phyloP scores from a whole-genome alignment of 2,888 invertebrate species.

The Drosophila limbata region DNA sequence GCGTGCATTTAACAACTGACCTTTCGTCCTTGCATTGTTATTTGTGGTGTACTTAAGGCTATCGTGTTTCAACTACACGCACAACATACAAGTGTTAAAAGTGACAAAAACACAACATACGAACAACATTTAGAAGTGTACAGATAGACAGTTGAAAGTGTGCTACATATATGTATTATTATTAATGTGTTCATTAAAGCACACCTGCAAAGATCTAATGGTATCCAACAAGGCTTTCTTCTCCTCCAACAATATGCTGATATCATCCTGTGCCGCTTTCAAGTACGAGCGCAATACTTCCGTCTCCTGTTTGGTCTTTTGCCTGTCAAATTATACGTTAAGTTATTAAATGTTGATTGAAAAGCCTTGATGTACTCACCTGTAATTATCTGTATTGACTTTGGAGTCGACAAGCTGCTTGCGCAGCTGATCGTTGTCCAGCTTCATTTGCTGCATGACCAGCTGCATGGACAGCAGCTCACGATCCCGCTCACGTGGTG shows the following conservation, averaged over 20 bases:
- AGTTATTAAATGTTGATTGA: neutral
- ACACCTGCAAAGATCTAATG: constrained; percentile 89
- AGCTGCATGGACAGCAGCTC: constrained; percentile 86
- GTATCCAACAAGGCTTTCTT: constrained; percentile 91
- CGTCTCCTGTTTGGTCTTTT: constrained; percentile 87
- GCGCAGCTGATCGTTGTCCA: constrained; percentile 89
- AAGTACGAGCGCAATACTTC: constrained; percentile 88
- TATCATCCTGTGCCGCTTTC: constrained; percentile 91
- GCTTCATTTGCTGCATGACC: constrained; percentile 86
- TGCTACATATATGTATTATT: neutral
- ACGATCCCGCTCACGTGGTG: constrained; percentile 84
- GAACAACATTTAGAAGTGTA: constrained; percentile 59
- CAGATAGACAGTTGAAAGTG: constrained; percentile 35
- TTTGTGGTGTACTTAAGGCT: constrained; percentile 76
- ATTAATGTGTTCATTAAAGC: constrained; percentile 41
- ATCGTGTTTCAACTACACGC: constrained; percentile 71
- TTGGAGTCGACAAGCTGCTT: constrained; percentile 87
- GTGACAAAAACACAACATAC: constrained; percentile 51
- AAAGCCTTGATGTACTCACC: constrained; percentile 59
- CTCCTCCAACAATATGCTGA: constrained; percentile 89
- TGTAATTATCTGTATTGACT: constrained; percentile 87
- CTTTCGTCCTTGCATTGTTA: constrained; percentile 82
- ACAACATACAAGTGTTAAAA: constrained; percentile 56
- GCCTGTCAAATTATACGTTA: constrained; percentile 57
- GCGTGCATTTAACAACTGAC: constrained; percentile 75